Percentiles rank a stretch among this genome's conserved stretches.
Evolutionary conservation across 64 coral and sea anemone genomes (phyloP).

Genomic region (Trachythela sp.): DNA sequence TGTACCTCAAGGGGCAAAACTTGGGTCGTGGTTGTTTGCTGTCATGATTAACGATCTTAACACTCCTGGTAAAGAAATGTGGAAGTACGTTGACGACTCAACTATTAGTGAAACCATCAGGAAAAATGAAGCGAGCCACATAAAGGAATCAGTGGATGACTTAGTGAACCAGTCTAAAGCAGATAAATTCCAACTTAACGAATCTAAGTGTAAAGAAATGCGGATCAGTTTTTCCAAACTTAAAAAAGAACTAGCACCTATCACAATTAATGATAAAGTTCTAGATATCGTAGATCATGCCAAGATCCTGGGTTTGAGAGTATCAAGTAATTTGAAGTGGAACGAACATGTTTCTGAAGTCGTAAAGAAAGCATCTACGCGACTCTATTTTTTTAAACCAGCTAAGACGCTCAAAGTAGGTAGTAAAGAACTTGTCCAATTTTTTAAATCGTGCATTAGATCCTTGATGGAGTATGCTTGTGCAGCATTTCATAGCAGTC

Average conservation of each 20-base stretch:
- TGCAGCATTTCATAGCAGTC: too few species aligned
- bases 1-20: constrained; percentile 35
- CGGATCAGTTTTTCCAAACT: constrained; percentile 55
- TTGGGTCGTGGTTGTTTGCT: constrained; percentile 41
- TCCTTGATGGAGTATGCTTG: too few species aligned
- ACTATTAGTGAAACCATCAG: constrained; percentile 37
- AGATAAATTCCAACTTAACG: constrained; percentile 52
- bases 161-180: constrained; percentile 39
- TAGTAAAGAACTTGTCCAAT: too few species aligned
- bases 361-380: too few species aligned
- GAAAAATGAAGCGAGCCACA: constrained; percentile 27
- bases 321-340: too few species aligned
- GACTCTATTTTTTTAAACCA: too few species aligned
- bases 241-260: constrained; percentile 20
- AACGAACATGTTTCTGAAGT: too few species aligned
- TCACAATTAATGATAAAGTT: constrained; percentile 61
- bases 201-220: constrained; percentile 59
- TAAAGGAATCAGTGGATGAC: constrained; percentile 40
- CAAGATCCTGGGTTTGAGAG: too few species aligned
- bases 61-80: constrained; percentile 16
- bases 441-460: too few species aligned
- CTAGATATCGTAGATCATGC: too few species aligned
- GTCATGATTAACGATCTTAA: constrained; percentile 53
- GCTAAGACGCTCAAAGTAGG: too few species aligned
- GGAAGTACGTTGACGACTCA: constrained; percentile 26